These are phyloP conservation scores for Apaloderma vittatum DNA, from an alignment of 2,113 vertebrate species.

Conservation along the genomic window DNA sequence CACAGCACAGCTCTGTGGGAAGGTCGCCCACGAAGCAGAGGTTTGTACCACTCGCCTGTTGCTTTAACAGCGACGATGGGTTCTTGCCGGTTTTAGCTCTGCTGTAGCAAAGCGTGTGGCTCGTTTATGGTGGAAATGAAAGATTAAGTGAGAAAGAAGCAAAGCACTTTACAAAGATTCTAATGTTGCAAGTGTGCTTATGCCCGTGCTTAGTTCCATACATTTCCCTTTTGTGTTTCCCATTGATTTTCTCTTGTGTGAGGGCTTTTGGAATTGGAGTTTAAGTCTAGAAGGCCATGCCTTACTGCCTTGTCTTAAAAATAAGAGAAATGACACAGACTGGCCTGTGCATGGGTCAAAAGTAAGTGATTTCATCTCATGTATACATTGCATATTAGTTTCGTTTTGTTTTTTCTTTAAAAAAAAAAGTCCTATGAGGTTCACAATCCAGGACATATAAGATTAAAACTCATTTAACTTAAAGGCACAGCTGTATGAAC, in stretches of 20 bases:
- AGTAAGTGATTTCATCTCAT: background rate
- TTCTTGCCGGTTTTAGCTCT: background rate
- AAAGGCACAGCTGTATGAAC: background rate
- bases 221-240: background rate
- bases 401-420: background rate
- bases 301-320: background rate
- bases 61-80: background rate
- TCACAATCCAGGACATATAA: background rate
- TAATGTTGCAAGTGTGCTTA: background rate
- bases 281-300: background rate
- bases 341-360: background rate
- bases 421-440: background rate
- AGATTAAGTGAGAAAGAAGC: background rate
- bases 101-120: background rate
- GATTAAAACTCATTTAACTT: background rate
- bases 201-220: background rate
- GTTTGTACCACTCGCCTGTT: background rate
- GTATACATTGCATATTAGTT: background rate
- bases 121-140: background rate
- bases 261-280: background rate
- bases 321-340: background rate
- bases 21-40: rapidly evolving
- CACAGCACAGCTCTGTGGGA: background rate
- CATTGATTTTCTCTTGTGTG: background rate
- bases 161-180: background rate